Base-by-base conservation (phyloP, 2,113 vertebrate species). In the Ptychochromis oligacanthus region DNA sequence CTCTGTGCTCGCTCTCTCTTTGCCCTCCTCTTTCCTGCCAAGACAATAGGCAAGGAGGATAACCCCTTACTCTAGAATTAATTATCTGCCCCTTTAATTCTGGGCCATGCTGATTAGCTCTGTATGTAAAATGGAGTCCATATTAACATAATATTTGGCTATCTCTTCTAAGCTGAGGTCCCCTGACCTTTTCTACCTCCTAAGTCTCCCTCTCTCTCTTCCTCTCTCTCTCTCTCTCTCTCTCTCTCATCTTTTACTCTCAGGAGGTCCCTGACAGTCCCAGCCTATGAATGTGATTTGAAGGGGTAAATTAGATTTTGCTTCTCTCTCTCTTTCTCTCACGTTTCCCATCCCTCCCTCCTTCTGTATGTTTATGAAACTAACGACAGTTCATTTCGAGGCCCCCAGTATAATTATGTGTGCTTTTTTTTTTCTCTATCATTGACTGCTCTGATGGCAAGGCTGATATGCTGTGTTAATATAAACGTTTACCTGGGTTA, bases 201-300 rank as follows among this genome's bases (percentile, higher is more conserved):
- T 86, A 92, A 91, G 89, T 90, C 92, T 92, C 91, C 81, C 77
- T 83, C 87, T 67, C 83, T 88, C 76, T 79, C 59, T 82, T 77
- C 86, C 85, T 64, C 61, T 75, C 65, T 18, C 65, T 74, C 78
- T 2, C 59, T 74, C 86, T 81, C 58, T 36, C 88, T 89, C 83
- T 83, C 90, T 92, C 89, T 87, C 89, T 92, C 92, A 92, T 93
- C 88, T 90, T 88, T 89, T 91, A 82, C 93, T 94, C 93, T 94
- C 93, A 92, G 93, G 93, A 95, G 94, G 93, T 94, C 95, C 93
- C 85, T 87, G 93, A 92, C 93, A 94, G 95, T 96, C 96, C 95
- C 96, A 95, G 95, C 92, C 96, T 96, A 96, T 96, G 96, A 96
- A 96, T 96, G 95, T 96, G 95, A 96, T 96, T 96, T 96, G 94